phyloP scores from a whole-genome alignment of 2,113 vertebrate genomes.

The Tachycineta bicolor region DNA sequence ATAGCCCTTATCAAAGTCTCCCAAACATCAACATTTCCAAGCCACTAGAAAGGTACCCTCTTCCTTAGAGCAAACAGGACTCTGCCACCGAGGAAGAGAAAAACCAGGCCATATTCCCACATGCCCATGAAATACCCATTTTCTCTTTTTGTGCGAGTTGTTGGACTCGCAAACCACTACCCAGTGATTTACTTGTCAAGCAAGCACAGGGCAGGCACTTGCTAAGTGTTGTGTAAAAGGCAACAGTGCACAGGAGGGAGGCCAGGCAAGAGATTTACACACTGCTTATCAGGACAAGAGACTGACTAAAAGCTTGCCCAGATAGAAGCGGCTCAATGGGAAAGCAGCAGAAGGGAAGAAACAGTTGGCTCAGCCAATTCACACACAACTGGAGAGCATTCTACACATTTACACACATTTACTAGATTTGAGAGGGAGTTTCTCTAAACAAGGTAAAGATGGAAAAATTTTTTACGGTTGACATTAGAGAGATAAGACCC shows the following conservation, averaged over 20 bases:
- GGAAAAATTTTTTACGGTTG: background rate
- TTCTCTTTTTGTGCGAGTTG: background rate
- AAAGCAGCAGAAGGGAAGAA: background rate
- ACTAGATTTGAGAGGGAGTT: background rate
- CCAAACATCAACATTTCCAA: background rate
- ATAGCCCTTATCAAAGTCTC: background rate
- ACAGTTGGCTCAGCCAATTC: background rate
- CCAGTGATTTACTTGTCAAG: background rate
- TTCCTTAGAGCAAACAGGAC: fast-evolving
- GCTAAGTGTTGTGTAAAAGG: background rate
- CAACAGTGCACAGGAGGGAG: background rate
- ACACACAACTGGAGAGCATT: background rate
- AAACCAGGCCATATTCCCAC: background rate
- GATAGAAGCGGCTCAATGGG: background rate
- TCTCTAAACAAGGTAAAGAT: background rate
- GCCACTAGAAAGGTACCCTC: background rate
- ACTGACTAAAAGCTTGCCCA: background rate
- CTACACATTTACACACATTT: background rate
- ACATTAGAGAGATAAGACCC: background rate
- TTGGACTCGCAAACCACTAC: background rate
- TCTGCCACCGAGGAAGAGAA: background rate
- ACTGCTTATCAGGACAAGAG: background rate
- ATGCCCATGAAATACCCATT: background rate
- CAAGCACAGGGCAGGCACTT: background rate
- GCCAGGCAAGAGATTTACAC: background rate